Evolutionary conservation across 30 jellyfish, hydroid and myxozoan species (phyloP).

Genomic region (Nemopilema nomurai): DNA sequence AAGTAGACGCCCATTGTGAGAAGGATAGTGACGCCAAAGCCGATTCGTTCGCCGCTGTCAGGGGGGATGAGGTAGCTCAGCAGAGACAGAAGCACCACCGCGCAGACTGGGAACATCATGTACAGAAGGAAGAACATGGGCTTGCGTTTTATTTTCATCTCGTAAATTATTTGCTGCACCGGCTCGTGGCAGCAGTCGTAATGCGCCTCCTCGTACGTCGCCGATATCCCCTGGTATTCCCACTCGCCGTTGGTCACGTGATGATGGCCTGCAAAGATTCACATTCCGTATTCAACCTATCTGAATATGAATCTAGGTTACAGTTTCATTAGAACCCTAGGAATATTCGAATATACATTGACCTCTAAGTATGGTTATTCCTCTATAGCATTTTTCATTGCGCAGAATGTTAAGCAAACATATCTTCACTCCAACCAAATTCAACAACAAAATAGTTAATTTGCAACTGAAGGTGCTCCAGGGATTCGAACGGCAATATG

Average conservation of each 20-base stretch:
- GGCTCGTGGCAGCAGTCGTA: slow-evolving; percentile 64
- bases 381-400: too few species aligned
- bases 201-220: slow-evolving; percentile 10
- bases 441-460: too few species aligned
- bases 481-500: too few species aligned
- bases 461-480: too few species aligned
- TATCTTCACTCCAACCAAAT: too few species aligned
- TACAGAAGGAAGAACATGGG: slow-evolving; percentile 69
- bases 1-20: slow-evolving; percentile 79
- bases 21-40: slow-evolving; percentile 83
- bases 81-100: slow-evolving; percentile 61
- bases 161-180: slow-evolving; percentile 44
- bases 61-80: slow-evolving; percentile 64
- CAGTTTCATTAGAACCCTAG: too few species aligned
- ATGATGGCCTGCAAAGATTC: slow-evolving; percentile 32
- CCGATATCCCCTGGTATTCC: slow-evolving; percentile 30
- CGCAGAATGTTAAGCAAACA: too few species aligned
- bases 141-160: slow-evolving; percentile 36
- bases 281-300: background rate
- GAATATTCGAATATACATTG: too few species aligned
- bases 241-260: slow-evolving; percentile 87
- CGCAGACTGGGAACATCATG: slow-evolving; percentile 60
- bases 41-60: slow-evolving; percentile 80
- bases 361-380: too few species aligned
- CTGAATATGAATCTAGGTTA: too few species aligned